These are phyloP conservation scores for Mystacides longicornis DNA, from an alignment of 2,888 invertebrate species.

Conservation along the genomic window DNA sequence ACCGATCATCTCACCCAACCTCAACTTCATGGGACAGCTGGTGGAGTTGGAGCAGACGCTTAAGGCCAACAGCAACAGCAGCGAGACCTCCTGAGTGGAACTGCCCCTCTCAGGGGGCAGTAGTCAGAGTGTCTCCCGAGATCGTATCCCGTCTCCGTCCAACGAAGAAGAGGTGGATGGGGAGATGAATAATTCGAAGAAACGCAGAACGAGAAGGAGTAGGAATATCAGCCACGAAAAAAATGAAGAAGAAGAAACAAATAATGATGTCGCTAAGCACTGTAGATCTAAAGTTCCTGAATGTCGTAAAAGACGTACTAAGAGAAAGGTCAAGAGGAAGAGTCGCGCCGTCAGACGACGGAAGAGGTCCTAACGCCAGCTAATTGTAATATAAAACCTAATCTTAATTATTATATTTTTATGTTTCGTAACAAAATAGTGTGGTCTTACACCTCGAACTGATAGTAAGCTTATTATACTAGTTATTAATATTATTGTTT, in stretches of 20 bases:
- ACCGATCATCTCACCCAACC: constrained; percentile 88
- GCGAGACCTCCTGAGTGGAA: constrained; percentile 22
- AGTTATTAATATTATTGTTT: too few species aligned
- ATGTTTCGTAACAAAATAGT: neutral
- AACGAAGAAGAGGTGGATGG: neutral
- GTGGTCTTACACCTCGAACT: constrained; percentile 13
- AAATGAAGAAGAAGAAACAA: neutral
- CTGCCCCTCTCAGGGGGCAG: constrained; percentile 3
- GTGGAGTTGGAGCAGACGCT: constrained; percentile 72
- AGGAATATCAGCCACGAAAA: neutral
- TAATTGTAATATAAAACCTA: neutral
- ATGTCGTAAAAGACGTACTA: constrained; percentile 3
- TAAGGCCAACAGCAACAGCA: constrained; percentile 32
- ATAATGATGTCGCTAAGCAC: neutral
- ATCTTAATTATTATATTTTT: constrained; percentile 1
- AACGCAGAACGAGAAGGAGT: neutral
- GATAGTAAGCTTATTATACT: constrained; percentile 14
- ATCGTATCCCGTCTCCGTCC: neutral
- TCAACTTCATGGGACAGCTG: constrained; percentile 90
- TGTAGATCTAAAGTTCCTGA: neutral
- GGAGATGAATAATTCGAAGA: neutral
- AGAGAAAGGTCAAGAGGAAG: neutral
- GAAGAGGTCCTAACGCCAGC: neutral
- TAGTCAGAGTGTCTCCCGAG: neutral
- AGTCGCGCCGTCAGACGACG: neutral